Evolutionary conservation across 2,113 vertebrate genomes (phyloP), one percentile per base, ranked within the genome.

Genomic region (Dryoscopus gambensis): DNA sequence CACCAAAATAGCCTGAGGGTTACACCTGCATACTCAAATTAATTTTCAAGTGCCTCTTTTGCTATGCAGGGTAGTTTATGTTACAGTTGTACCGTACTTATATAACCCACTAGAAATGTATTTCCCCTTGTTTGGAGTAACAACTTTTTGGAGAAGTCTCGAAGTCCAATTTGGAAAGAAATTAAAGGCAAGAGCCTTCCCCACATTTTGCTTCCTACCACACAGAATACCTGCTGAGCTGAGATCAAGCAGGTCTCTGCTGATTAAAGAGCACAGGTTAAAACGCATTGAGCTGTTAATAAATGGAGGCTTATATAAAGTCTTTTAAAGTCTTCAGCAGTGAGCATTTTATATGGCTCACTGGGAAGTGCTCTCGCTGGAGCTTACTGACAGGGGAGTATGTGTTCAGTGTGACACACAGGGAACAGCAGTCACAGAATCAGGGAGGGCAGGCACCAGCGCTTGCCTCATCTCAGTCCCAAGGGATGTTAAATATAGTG

Each of bases 1-100:
- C 74, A 95, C 90, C 77, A 97, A 94, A 94, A 96, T 89, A 96
- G 90, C 89, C 92, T 93, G 65, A 96, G 92, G 90, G 88, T 95
- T 96, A 97, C 97, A 97, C 96, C 97, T 97, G 96, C 94, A 95
- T 39, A 95, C 96, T 94, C 86, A 53, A 96, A 97, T 87, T 97
- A 97, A 97, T 97, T 96, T 95, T 95, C 86, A 96, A 97, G 97
- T 93, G 80, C 92, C 95, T 95, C 95, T 96, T 83, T 68, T 84
- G 92, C 84, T 94, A 62, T 49, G 85, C 84, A 84, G 77, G 71
- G 65, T 82, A 46, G 94, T 93, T 96, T 95, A 87, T 73, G 93
- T 84, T 85, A 91, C 81, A 59, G 87, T 89, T 65, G 69, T 78
- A 94, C 80, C 25, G 5, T 53, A 73, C 89, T 97, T 97, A 92